Base-by-base conservation (phyloP, 2,113 vertebrate species). In the Triplophysa dalaica region DNA sequence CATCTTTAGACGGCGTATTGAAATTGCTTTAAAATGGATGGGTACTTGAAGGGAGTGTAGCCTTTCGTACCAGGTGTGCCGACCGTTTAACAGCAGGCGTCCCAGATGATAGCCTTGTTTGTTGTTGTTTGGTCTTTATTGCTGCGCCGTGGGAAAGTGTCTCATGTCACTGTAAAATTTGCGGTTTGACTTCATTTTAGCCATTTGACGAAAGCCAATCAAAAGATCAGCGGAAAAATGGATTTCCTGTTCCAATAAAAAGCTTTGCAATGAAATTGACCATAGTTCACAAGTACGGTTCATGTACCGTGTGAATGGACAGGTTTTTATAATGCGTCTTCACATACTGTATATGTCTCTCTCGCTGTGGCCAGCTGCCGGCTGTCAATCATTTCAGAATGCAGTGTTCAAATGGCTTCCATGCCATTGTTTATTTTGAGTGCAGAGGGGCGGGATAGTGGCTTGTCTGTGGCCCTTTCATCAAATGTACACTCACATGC, bases 381-480 rank as follows among this genome's bases (percentile, higher is more conserved):
- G 69, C 79, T 85, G 87, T 87, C 90, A 89, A 70, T 92, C 91
- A 88, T 43, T 69, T 21, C 58, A 26, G 73, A 70, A 86, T 72
- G 82, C 80, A 78, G 11, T 85, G 87, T 83, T 84, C 84, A 70
- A 61, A 86, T 90, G 81, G 76, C 86, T 89, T 84, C 75, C 82
- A 81, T 89, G 78, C 79, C 83, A 86, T 75, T 85, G 81, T 87
- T 87, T 89, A 85, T 90, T 91, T 84, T 87, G 84, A 88, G 82
- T 77, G 80, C 75, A 56, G 79, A 82, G 81, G 70, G 75, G 79
- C 56, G 48, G 41, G 75, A 68, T 73, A 83, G 64, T 69, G 80
- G 68, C 73, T 43, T 19, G 61, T 77, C 78, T 19, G 43, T 54
- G 79, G 75, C 75, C 75, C 84, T 75, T 70, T 76, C 66, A 64